phyloP scores from a whole-genome alignment of 2,888 invertebrate genomes.

The Amiota mariae region DNA sequence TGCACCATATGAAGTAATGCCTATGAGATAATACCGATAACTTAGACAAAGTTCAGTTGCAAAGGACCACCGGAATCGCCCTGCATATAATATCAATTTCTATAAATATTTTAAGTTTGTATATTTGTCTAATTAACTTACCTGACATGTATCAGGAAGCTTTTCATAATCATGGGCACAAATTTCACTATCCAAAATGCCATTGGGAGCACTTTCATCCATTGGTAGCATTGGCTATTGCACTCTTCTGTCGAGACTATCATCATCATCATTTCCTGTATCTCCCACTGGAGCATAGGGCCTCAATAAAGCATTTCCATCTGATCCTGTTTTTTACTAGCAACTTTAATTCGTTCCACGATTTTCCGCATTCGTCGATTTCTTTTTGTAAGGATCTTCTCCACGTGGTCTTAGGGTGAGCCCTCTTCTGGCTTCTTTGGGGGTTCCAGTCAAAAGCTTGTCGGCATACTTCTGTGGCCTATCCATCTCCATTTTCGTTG shows the following conservation, averaged over 20 bases:
- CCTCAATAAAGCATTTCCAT: too few species aligned
- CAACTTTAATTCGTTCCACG: too few species aligned
- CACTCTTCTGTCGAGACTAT: conserved; percentile 57
- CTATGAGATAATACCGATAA: conserved; percentile 60
- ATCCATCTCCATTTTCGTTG: too few species aligned
- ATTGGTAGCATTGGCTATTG: conserved; percentile 47
- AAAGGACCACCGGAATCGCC: conserved; percentile 69
- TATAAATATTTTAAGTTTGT: background rate
- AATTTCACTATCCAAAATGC: conserved; percentile 63
- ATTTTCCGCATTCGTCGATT: too few species aligned
- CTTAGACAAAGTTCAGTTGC: conserved; percentile 55
- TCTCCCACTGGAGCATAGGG: too few species aligned
- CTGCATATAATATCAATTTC: conserved; percentile 37
- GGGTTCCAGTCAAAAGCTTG: too few species aligned
- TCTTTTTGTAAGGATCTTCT: too few species aligned
- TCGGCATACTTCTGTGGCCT: too few species aligned
- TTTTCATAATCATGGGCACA: conserved; percentile 63
- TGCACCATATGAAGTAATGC: conserved; percentile 69
- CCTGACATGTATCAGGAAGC: conserved; percentile 66
- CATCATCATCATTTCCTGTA: too few species aligned
- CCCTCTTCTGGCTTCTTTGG: too few species aligned
- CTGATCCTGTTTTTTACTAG: too few species aligned
- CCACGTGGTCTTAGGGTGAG: too few species aligned
- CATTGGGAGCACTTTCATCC: conserved; percentile 51
- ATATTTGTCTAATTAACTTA: conserved; percentile 31